phyloP scores from a whole-genome alignment of 2,888 invertebrate species.

The Leptopilina myrica region DNA sequence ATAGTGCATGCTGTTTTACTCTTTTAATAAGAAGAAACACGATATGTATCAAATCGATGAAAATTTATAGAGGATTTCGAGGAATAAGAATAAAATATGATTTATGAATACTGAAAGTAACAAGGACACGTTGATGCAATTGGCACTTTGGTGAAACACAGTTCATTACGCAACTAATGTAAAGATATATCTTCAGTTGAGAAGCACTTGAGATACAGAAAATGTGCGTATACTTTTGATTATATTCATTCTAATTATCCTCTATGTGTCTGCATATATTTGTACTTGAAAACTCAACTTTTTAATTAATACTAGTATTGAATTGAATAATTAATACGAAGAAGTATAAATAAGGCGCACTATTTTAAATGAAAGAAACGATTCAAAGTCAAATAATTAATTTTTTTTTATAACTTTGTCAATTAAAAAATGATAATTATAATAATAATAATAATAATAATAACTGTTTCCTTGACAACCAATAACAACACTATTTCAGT shows the following conservation, averaged over 20 bases:
- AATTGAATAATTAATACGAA: neutral
- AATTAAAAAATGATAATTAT: neutral
- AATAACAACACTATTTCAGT: slow-evolving; percentile 18
- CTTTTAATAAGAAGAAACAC: neutral
- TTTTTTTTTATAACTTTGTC: neutral
- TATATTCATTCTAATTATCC: neutral
- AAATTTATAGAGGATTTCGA: slow-evolving; percentile 27
- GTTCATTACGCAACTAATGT: slow-evolving; percentile 42
- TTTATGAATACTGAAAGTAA: slow-evolving; percentile 48
- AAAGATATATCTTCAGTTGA: neutral
- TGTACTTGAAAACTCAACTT: neutral
- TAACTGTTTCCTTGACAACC: slow-evolving; percentile 20
- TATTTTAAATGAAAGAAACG: neutral
- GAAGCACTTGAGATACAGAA: neutral
- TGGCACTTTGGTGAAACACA: slow-evolving; percentile 43
- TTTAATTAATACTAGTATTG: neutral
- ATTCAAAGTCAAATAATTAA: neutral
- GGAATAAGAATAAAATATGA: slow-evolving; percentile 46
- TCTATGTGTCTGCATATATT: neutral
- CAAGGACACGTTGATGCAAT: slow-evolving; percentile 51
- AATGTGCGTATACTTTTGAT: slow-evolving; percentile 9
- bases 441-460: neutral
- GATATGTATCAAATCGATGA: neutral
- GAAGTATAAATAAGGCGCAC: neutral
- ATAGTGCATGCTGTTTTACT: too few relatives aligned